phyloP scores from a whole-genome alignment of 2,888 invertebrate genomes.

The Papilio elwesi region DNA sequence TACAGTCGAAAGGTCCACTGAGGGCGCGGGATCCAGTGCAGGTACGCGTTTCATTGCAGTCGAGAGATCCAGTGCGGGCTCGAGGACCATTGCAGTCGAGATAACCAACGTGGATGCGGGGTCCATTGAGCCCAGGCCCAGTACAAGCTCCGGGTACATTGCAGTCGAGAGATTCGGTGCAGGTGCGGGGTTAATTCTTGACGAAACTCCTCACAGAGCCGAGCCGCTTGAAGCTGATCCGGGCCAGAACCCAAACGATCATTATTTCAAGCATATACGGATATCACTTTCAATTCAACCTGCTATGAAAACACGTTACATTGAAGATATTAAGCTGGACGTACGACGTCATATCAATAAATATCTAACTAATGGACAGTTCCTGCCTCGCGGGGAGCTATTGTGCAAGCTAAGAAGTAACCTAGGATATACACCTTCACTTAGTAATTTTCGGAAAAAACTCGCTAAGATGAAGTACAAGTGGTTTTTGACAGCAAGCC shows the following conservation, averaged over 20 bases:
- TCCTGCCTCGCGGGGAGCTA: not conserved
- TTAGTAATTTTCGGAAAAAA: not conserved
- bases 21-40: not conserved
- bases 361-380: not conserved
- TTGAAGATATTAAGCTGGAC: not conserved
- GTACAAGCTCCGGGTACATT: no score
- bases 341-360: not conserved
- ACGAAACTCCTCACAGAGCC: no score
- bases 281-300: not conserved
- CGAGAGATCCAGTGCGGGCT: not conserved
- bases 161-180: no score
- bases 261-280: not conserved
- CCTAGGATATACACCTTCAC: not conserved
- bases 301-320: no score
- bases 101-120: no score
- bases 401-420: not conserved
- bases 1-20: not conserved
- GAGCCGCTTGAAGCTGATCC: no score
- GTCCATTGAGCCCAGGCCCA: no score
- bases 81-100: not conserved
- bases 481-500: not conserved
- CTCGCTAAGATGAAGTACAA: not conserved
- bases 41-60: not conserved
- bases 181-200: no score
- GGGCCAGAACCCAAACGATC: no score